A percentile compares a stretch with the other conserved stretches of the same genome.
Evolutionary conservation across 2,888 invertebrate genomes (phyloP).

Genomic region (Bugula neritina): DNA sequence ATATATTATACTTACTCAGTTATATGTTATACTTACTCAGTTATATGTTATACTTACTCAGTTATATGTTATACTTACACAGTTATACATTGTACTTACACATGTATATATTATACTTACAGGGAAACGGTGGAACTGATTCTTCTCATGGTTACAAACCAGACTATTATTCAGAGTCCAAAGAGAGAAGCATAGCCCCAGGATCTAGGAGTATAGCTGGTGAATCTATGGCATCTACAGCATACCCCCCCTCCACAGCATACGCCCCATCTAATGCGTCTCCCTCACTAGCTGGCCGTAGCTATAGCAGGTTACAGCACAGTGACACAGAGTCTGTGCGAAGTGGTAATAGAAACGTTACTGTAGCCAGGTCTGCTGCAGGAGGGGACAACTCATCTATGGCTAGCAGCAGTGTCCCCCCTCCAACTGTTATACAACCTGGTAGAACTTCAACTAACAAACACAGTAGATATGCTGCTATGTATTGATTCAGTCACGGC

Average conservation of each 20-base stretch:
- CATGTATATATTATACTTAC: too few species aligned
- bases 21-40: too few species aligned
- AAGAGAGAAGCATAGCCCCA: neutral
- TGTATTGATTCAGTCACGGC: too few species aligned
- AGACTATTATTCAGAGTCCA: neutral
- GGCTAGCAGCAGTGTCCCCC: constrained; percentile 11
- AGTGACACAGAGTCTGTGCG: constrained; percentile 5
- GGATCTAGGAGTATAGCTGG: constrained; percentile 18
- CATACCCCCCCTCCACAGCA: constrained; percentile 15
- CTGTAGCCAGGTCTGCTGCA: neutral
- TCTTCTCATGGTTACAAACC: neutral
- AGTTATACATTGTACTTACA: too few species aligned
- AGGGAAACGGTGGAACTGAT: neutral
- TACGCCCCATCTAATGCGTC: neutral
- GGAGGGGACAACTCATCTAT: neutral
- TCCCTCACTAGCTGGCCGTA: neutral
- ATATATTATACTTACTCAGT: too few species aligned
- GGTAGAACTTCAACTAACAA: neutral
- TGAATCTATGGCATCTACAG: constrained; percentile 16
- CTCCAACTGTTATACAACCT: neutral
- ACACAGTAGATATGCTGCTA: constrained; percentile 22
- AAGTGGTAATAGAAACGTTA: neutral
- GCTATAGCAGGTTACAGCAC: neutral
- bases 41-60: too few species aligned
- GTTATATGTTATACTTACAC: too few species aligned